Evolutionary conservation across 2,113 vertebrate genomes (phyloP).

Genomic region (Corydoras sp.): DNA sequence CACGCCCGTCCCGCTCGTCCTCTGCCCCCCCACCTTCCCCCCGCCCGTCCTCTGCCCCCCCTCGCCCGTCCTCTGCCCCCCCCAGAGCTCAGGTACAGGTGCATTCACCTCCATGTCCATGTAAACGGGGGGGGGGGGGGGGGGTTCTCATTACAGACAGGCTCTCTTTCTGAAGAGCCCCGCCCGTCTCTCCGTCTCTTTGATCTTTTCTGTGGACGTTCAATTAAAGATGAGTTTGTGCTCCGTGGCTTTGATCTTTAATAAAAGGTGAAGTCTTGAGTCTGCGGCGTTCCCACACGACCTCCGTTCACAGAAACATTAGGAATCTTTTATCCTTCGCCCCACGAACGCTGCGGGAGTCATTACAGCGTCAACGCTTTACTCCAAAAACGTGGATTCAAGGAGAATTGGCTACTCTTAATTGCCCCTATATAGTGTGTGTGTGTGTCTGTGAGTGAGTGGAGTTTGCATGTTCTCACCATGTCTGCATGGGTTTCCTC

Average conservation of each 20-base stretch:
- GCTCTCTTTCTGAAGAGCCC: background rate
- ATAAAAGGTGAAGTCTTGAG: conserved; percentile 16
- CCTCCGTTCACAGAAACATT: background rate
- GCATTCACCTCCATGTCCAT: background rate
- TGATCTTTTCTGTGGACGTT: conserved; percentile 3
- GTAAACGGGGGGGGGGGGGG: background rate
- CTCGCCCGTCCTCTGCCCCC: too few relatives aligned
- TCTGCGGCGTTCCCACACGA: background rate
- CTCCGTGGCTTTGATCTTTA: conserved; percentile 19
- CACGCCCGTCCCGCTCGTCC: too few relatives aligned
- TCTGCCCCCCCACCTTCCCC: too few relatives aligned
- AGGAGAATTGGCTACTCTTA: too few relatives aligned
- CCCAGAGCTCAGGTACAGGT: background rate
- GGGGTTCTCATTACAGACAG: conserved; percentile 8
- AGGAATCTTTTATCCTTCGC: conserved; percentile 3
- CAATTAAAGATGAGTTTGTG: conserved; percentile 22
- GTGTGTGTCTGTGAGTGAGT: too few relatives aligned
- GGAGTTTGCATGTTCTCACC: too few relatives aligned
- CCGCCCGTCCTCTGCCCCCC: too few relatives aligned
- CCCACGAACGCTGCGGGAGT: background rate
- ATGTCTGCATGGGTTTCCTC: too few relatives aligned
- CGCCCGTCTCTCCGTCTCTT: background rate
- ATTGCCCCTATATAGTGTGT: too few relatives aligned
- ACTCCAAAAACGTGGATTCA: too few relatives aligned
- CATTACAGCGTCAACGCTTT: background rate